Evolutionary conservation across 1,140 invertebrate species (phyloP).

Genomic region (Glossosoma conforme): DNA sequence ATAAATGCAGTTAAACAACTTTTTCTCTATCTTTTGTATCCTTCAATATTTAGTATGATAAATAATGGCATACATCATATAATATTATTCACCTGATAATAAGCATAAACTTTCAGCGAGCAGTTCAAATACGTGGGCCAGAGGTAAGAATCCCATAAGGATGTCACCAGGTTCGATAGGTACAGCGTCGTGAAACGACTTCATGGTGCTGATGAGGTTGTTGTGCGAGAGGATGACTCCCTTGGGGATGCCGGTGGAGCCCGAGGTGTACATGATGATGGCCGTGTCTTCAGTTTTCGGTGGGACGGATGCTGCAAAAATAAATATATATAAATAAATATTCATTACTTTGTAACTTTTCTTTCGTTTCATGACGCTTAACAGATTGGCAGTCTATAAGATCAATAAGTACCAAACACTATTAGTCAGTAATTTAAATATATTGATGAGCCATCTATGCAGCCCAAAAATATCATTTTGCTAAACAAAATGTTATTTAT

Average conservation of each 20-base stretch:
- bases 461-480: no score
- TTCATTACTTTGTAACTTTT: no score
- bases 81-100: conserved; percentile 51
- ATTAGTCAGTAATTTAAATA: no score
- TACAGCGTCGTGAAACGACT: conserved; percentile 80
- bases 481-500: no score
- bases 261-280: conserved; percentile 96
- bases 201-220: conserved; percentile 85
- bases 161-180: conserved; percentile 68
- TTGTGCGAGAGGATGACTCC: conserved; percentile 81
- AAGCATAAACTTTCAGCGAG: conserved; percentile 71
- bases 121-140: conserved; percentile 97
- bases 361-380: no score
- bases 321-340: conserved; percentile 4
- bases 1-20: neutral
- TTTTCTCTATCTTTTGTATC: no score
- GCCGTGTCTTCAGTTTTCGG: conserved; percentile 74
- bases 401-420: neutral
- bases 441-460: no score
- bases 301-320: conserved; percentile 46
- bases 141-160: conserved; percentile 91
- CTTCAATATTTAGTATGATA: no score
- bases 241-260: conserved; percentile 89
- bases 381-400: no score
- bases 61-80: no score